Conservation (phyloP, 2,888 invertebrate genomes). For the Aromia moschata region DNA sequence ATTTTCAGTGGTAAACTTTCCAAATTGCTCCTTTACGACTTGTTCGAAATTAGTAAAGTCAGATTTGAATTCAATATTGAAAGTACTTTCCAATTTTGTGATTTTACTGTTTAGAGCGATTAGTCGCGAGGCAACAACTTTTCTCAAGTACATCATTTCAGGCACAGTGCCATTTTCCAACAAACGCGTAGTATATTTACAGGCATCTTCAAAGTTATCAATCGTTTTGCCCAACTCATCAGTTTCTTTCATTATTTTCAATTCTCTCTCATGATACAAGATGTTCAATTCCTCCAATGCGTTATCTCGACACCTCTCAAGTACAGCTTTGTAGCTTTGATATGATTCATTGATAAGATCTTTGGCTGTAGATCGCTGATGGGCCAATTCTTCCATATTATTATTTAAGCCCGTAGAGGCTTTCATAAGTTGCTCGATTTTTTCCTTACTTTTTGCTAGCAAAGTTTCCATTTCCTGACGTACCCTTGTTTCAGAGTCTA, state of each 20-base stretch:
- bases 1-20: constrained; percentile 75
- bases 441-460: constrained; percentile 78
- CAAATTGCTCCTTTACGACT: constrained; percentile 74
- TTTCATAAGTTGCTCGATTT: constrained; percentile 79
- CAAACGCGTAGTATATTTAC: constrained; percentile 83
- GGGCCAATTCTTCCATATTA: constrained; percentile 85
- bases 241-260: constrained; percentile 89
- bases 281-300: constrained; percentile 77
- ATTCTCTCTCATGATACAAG: constrained; percentile 84
- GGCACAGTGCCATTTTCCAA: constrained; percentile 85
- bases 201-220: constrained; percentile 86
- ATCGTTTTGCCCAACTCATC: constrained; percentile 83
- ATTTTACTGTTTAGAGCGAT: constrained; percentile 80
- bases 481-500: constrained; percentile 78
- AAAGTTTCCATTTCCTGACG: constrained; percentile 80
- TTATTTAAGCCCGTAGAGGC: constrained; percentile 79
- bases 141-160: constrained; percentile 85
- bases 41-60: constrained; percentile 82
- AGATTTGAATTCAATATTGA: constrained; percentile 83
- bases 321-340: constrained; percentile 80
- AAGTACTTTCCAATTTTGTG: constrained; percentile 82
- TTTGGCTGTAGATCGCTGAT: constrained; percentile 86
- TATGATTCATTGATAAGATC: constrained; percentile 83
- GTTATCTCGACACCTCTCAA: constrained; percentile 83
- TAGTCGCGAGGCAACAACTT: constrained; percentile 80